A percentile compares a stretch with the other conserved stretches of the same genome.
Evolutionary conservation across 2,888 invertebrate genomes (phyloP).

Genomic region (Candidula unifasciata): DNA sequence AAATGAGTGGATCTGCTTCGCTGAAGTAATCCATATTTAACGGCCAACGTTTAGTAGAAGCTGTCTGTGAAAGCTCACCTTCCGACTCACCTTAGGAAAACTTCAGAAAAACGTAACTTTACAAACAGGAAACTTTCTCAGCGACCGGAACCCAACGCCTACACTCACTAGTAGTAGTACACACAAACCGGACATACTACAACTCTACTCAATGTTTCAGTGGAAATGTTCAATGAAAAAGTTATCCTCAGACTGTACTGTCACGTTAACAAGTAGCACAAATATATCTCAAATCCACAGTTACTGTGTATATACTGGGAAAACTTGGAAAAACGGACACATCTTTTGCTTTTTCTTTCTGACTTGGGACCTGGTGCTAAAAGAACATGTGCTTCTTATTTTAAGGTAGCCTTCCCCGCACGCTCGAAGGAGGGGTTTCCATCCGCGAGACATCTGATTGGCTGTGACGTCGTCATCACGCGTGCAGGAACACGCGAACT

Average conservation of each 20-base stretch:
- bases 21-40: constrained; percentile 38
- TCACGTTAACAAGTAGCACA: neutral
- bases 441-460: neutral
- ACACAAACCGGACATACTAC: neutral
- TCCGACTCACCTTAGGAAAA: neutral
- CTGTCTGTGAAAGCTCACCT: neutral
- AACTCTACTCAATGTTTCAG: neutral
- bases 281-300: neutral
- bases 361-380: neutral
- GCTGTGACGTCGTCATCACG: constrained; percentile 9
- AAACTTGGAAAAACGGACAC: neutral
- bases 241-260: neutral
- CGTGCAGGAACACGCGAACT: constrained; percentile 14
- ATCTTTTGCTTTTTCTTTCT: neutral
- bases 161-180: too few relatives aligned
- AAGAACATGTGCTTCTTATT: constrained; percentile 3
- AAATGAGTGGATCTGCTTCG: constrained; percentile 42
- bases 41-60: neutral
- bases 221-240: constrained; percentile 21
- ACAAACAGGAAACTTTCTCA: too few relatives aligned
- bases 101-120: neutral
- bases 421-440: constrained; percentile 16
- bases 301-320: neutral
- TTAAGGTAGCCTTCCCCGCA: constrained; percentile 34
- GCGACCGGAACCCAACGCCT: too few relatives aligned